Percentiles rank a stretch among this genome's conserved stretches.
These are phyloP conservation scores for Chloroceryle amazona DNA, from an alignment of 2,797 vertebrate genomes.

Conservation along the genomic window DNA sequence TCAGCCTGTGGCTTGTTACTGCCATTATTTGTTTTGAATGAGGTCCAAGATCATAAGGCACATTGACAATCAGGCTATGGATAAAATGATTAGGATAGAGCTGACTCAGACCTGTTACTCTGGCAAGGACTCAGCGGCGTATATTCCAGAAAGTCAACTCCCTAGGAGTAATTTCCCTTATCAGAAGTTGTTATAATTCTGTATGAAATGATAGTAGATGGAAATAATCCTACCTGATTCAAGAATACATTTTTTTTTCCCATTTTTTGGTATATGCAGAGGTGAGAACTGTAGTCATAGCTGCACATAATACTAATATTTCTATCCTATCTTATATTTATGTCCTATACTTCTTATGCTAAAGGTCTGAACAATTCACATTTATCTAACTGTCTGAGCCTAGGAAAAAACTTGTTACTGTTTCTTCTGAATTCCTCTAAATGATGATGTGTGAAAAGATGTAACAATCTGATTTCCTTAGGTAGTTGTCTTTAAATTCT, in stretches of 20 bases:
- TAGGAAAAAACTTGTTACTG: background rate
- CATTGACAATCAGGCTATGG: constrained; percentile 73
- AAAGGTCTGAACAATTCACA: background rate
- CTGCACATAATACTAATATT: background rate
- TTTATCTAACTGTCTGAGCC: background rate
- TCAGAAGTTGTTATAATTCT: constrained; percentile 63
- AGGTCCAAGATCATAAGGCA: constrained; percentile 70
- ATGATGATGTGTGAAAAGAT: background rate
- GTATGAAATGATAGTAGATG: constrained; percentile 1
- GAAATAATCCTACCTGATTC: constrained; percentile 37
- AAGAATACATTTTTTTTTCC: background rate
- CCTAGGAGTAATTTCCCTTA: constrained; percentile 68
- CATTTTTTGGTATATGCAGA: background rate
- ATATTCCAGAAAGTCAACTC: constrained; percentile 77
- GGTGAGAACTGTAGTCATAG: background rate
- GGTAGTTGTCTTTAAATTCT: background rate
- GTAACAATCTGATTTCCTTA: background rate
- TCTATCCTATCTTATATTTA: background rate
- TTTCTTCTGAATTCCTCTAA: background rate
- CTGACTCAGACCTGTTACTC: constrained; percentile 77
- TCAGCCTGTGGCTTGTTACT: constrained; percentile 70
- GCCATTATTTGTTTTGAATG: constrained; percentile 76
- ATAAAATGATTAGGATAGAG: constrained; percentile 70
- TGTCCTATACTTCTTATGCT: background rate
- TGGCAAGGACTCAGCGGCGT: constrained; percentile 59